phyloP scores from a whole-genome alignment of 2,113 vertebrate genomes.

The Chiloscyllium plagiosum region DNA sequence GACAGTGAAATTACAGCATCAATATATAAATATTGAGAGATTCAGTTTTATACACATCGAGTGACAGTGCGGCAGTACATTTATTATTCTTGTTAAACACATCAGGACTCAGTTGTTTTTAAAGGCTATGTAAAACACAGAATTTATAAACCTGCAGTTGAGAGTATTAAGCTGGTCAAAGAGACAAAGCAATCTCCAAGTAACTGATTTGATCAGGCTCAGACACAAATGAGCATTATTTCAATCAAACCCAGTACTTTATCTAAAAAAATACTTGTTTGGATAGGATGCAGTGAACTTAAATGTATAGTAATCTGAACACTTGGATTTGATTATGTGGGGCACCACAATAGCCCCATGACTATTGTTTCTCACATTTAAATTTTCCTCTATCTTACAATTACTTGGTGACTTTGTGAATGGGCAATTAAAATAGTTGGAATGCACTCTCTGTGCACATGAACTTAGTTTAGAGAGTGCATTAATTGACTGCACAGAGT shows the following conservation, averaged over 20 bases:
- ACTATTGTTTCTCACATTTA: background rate
- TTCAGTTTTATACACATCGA: background rate
- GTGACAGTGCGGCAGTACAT: background rate
- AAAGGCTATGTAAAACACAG: background rate
- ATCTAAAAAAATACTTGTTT: too few relatives aligned
- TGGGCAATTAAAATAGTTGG: background rate
- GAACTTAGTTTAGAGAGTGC: background rate
- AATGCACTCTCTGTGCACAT: background rate
- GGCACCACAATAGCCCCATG: background rate
- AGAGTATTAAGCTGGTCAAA: background rate
- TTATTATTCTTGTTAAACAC: background rate
- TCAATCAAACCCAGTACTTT: background rate
- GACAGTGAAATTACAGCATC: background rate
- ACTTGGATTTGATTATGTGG: background rate
- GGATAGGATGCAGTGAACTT: background rate
- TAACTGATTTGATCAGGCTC: slow-evolving; percentile 10
- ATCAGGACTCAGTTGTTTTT: background rate
- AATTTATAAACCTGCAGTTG: background rate
- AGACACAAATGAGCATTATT: slow-evolving; percentile 1
- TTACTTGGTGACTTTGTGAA: background rate
- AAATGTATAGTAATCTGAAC: background rate
- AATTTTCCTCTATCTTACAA: background rate
- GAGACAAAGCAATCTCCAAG: background rate
- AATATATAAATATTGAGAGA: background rate
- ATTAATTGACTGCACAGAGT: background rate